Evolutionary conservation across 2,888 invertebrate genomes (phyloP), one percentile per base, ranked within the genome.

Genomic region (Hylaea fasciaria): DNA sequence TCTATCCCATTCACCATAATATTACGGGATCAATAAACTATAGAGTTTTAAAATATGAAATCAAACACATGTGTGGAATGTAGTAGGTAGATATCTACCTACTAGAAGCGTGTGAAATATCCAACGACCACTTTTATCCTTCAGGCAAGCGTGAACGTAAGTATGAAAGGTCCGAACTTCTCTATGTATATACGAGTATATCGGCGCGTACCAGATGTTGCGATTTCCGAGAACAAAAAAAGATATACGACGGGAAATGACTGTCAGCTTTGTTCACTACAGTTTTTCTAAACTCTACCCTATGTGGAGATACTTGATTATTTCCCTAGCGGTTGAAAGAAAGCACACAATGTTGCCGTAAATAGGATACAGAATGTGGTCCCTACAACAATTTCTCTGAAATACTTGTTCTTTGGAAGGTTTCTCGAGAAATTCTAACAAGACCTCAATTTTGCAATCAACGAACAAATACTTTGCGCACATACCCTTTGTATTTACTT

Each of bases 241-340:
- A 85, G 79, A 88, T 83, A 81, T 82, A 89, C 79, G 83, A 84
- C 85, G 82, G 87, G 87, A 89, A 90, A 91, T 87, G 78, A 83
- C 81, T 85, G 86, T 81, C 85, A 83, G 83, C 69, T 74, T 78
- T 77, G 81, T 81, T 83, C 82, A 74, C 79, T 79, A 77, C 76
- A 81, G 81, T 86, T 89, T 90, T 89, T 88, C 82, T 78, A 69
- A 71, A 67, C 66, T 53, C 54, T 57, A 32, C 64, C 65, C 64
- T 73, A 66, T 72, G 70, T 66, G 74, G 69, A 66, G 54, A 74
- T 72, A 74, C 71, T 68, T 68, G 63, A 68, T 73, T 71, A 64
- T 68, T 50, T 70, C 66, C 63, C 66, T 35, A 52, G 54, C 47
- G 54, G 46, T 43, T 49, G 47, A 58, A 64, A 66, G 68, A 66